Conservation (phyloP, 2,888 invertebrate genomes). For the Phalera bucephala region DNA sequence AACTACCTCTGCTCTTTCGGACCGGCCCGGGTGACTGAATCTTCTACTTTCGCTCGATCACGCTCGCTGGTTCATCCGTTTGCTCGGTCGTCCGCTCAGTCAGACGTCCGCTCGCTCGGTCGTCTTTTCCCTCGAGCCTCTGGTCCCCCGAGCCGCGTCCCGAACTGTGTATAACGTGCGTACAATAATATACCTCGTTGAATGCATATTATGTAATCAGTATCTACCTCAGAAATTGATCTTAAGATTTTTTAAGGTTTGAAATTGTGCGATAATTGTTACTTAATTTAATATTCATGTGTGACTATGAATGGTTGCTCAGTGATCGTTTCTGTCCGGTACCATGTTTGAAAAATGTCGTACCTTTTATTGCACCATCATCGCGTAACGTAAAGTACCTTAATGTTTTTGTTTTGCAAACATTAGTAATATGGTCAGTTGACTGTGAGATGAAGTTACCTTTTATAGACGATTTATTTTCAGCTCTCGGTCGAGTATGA, state of each 20-base stretch:
- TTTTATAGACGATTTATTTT: constrained; percentile 66
- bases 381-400: constrained; percentile 59
- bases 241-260: constrained; percentile 78
- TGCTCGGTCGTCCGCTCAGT: too few species aligned
- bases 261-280: constrained; percentile 78
- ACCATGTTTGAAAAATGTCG: constrained; percentile 64
- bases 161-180: constrained; percentile 53
- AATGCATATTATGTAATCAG: constrained; percentile 76
- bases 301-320: constrained; percentile 75
- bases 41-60: constrained; percentile 35
- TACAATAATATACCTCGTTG: constrained; percentile 76
- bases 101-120: too few species aligned
- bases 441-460: constrained; percentile 80
- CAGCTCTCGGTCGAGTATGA: constrained; percentile 67
- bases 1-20: constrained; percentile 69
- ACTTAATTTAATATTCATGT: constrained; percentile 75
- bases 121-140: constrained; percentile 7
- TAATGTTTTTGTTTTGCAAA: constrained; percentile 50
- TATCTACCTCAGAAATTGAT: constrained; percentile 81
- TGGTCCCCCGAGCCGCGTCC: constrained; percentile 42
- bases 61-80: constrained; percentile 11
- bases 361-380: constrained; percentile 57
- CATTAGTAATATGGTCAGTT: constrained; percentile 60
- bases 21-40: constrained; percentile 43
- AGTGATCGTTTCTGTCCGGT: constrained; percentile 65